These are phyloP conservation scores for Oreocharis arfaki DNA, from an alignment of 2,113 vertebrate genomes.

Conservation along the genomic window DNA sequence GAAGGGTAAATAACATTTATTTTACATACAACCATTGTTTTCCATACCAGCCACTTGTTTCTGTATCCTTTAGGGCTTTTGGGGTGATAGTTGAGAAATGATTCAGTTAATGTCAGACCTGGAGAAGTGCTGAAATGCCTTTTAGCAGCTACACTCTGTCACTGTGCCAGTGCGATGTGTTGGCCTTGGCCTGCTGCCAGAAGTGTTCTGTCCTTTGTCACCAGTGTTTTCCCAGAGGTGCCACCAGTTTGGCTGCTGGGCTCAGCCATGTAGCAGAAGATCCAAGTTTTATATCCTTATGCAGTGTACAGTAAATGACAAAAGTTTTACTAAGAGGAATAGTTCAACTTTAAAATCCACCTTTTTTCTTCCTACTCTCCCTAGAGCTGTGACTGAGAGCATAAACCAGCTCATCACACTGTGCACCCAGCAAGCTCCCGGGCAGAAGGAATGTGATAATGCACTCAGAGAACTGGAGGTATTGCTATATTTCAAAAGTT, in stretches of 20 bases:
- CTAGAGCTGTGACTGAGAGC: constrained; percentile 98
- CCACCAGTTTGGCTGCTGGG: not conserved
- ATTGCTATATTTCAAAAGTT: not conserved
- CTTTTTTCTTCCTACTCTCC: not conserved
- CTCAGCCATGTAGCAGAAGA: not conserved
- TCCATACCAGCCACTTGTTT: not conserved
- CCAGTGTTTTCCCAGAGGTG: not conserved
- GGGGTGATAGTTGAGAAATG: not conserved
- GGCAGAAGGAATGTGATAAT: constrained; percentile 98
- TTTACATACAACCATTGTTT: not conserved
- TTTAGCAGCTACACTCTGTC: not conserved
- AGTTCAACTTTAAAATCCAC: not conserved
- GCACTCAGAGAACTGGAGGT: constrained; percentile 96
- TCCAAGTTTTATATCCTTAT: not conserved
- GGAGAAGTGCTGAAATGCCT: not conserved
- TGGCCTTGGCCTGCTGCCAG: not conserved
- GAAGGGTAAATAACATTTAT: not conserved
- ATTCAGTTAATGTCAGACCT: not conserved
- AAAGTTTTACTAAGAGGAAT: not conserved
- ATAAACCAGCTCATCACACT: constrained; percentile 98
- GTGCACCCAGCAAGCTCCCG: constrained; percentile 97
- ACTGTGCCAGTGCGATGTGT: not conserved
- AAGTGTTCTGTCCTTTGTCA: not conserved
- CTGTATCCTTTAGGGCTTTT: not conserved
- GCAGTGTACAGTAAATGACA: not conserved